These are phyloP conservation scores for Equus przewalskii DNA, from an alignment of 2,113 vertebrate species.

Conservation along the genomic window DNA sequence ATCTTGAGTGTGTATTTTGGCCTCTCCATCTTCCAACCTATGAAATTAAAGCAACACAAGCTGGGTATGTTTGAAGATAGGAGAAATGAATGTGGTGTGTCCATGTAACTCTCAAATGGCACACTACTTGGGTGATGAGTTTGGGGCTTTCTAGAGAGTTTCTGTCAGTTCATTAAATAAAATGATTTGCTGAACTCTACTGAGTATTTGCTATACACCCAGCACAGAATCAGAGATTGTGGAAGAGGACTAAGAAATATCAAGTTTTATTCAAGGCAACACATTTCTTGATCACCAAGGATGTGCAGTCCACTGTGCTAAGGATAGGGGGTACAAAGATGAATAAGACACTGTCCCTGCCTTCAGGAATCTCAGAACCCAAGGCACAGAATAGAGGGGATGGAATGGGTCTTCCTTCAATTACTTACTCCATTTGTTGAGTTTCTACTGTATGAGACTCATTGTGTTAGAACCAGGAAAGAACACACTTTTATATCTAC, in stretches of 20 bases:
- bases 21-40: not conserved
- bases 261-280: not conserved
- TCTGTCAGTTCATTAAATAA: not conserved
- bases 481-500: not conserved
- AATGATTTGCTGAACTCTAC: not conserved
- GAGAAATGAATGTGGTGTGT: not conserved
- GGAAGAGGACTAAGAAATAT: not conserved
- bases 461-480: not conserved
- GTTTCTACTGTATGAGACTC: not conserved
- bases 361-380: not conserved
- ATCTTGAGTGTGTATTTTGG: not conserved
- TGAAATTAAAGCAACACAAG: not conserved
- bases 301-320: not conserved
- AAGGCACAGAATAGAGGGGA: not conserved
- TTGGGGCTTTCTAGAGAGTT: not conserved
- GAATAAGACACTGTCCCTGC: not conserved
- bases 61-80: not conserved
- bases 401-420: not conserved
- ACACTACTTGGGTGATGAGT: not conserved
- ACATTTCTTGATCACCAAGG: not conserved
- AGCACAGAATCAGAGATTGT: not conserved
- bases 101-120: not conserved
- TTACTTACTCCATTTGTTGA: not conserved
- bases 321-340: not conserved
- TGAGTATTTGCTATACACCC: not conserved